Evolutionary conservation across 2,797 vertebrate genomes (phyloP).

Genomic region (Anguilla obscura): DNA sequence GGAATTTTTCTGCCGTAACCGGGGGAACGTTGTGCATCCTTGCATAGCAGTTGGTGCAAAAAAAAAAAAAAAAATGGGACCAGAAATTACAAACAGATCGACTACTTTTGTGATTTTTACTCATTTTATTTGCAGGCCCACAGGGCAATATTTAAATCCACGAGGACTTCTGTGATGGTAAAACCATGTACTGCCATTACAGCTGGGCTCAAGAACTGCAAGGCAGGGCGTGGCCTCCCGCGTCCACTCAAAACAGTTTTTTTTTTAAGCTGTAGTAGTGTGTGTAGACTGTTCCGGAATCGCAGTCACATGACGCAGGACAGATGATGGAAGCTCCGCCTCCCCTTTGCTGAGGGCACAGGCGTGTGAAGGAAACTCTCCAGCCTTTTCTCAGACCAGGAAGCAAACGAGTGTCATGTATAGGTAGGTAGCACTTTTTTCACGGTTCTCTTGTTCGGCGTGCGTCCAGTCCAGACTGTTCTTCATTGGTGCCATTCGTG

Average conservation of each 20-base stretch:
- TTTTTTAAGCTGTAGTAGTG: background rate
- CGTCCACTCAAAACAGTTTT: background rate
- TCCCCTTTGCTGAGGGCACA: background rate
- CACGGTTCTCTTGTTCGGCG: conserved; percentile 55
- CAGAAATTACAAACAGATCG: background rate
- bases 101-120: background rate
- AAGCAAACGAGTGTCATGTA: background rate
- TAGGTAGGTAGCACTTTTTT: conserved; percentile 15
- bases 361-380: background rate
- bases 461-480: conserved; percentile 61
- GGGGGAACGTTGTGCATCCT: too few species aligned
- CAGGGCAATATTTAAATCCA: background rate
- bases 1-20: too few species aligned
- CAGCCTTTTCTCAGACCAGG: conserved; percentile 10
- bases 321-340: background rate
- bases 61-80: background rate
- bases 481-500: conserved; percentile 73
- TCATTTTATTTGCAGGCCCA: background rate
- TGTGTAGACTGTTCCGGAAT: background rate
- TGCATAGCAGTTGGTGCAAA: background rate
- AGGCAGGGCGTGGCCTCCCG: background rate
- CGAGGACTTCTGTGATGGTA: background rate
- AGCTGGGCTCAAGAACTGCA: background rate
- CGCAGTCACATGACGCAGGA: background rate
- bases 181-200: background rate